Base-by-base conservation (phyloP, 1,140 invertebrate genomes). In the Phymorhynchus buccinoides region DNA sequence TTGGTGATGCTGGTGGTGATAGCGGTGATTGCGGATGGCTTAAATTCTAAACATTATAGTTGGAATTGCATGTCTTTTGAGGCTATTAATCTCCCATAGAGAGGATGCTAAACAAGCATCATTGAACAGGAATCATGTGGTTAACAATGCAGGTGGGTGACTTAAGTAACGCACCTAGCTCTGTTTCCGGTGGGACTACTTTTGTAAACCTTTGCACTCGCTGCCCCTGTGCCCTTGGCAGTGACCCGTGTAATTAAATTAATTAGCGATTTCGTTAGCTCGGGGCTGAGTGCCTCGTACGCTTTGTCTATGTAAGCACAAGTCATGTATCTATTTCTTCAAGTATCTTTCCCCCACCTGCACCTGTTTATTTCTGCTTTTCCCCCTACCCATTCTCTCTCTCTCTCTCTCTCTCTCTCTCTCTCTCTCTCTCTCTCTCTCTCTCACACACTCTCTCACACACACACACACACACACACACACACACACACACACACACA, bases 131-230 rank as follows among this genome's bases (percentile, higher is more conserved):
- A 18, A 73, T n/a, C n/a, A n/a, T n/a, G n/a, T n/a, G n/a, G n/a
- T n/a, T n/a, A n/a, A n/a, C n/a, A 35, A 73, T 73, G 37, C 32
- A 35, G 32, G 68, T 30, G 14, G 68, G 30, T 73, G 27, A 35
- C 37, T 30, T 73, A 30, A 35, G 30, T 30, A 35, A 18, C 68
- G 37, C 68, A 27, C 32, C 68, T 73, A 27, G 3, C 68, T 14
- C 68, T 73, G 68, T 73, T 73, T 73, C 68, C 68, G 68, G 68
- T 37, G n/a, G n/a, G n/a, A n/a, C n/a, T n/a, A n/a, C n/a, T n/a
- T n/a, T n/a, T 7, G 14, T 9, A 4, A 35, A 12, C 27, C 30
- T 37, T 1, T 73, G 68, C 35, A 73, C 68, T 4, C 14, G 32
- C 37, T 73, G 68, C 68, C 68, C 16, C 68, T 7, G 27, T 73